Evolutionary conservation across 2,797 vertebrate species (phyloP).

Genomic region (Acropternis orthonyx): DNA sequence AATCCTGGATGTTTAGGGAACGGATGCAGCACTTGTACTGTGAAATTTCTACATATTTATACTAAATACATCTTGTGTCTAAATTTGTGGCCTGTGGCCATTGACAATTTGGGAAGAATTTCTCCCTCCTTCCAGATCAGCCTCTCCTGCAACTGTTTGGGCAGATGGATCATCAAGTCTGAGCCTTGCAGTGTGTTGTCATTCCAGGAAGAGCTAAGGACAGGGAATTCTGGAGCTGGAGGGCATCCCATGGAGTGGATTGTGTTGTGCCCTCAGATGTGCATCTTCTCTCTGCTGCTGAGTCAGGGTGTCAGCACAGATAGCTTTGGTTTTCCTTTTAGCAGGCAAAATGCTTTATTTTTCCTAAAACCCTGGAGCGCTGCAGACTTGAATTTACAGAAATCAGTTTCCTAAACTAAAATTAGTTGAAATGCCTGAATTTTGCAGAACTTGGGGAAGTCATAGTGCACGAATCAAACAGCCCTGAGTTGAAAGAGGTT

Average conservation of each 20-base stretch:
- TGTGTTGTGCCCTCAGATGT: background rate
- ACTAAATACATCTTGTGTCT: background rate
- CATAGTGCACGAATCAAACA: background rate
- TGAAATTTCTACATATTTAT: background rate
- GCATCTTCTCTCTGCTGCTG: background rate
- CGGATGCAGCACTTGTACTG: no score
- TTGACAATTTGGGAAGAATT: background rate
- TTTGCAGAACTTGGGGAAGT: background rate
- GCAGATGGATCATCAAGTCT: background rate
- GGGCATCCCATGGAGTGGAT: background rate
- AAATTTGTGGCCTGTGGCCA: background rate
- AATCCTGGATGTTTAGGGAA: background rate
- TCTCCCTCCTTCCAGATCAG: no score
- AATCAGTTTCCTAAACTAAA: background rate
- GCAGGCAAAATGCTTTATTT: background rate
- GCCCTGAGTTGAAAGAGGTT: background rate
- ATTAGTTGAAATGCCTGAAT: background rate
- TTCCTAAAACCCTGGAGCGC: background rate
- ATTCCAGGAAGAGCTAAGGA: background rate
- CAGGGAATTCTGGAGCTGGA: background rate
- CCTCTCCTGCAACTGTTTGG: accelerated
- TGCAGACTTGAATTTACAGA: background rate
- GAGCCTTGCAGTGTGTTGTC: background rate
- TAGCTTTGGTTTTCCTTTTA: background rate
- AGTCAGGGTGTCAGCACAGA: background rate